Conservation (phyloP, 2,888 invertebrate species). For the Eupithecia subumbrata region DNA sequence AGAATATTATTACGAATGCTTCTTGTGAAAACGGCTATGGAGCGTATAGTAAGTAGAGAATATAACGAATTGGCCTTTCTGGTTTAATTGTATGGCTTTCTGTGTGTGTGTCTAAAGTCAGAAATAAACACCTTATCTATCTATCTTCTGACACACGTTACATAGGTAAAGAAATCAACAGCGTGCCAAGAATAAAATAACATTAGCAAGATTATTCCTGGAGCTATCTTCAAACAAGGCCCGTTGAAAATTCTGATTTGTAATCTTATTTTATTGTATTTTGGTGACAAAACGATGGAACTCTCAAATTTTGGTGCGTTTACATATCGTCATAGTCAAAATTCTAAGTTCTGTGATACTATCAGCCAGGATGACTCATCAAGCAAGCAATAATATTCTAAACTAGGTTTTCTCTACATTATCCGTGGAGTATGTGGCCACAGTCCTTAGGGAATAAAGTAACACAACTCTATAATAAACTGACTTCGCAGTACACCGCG, state of each 20-base stretch:
- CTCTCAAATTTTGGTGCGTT: background rate
- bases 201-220: background rate
- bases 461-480: slow-evolving; percentile 65
- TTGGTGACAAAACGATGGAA: background rate
- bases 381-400: background rate
- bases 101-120: background rate
- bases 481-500: slow-evolving; percentile 69
- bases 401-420: background rate
- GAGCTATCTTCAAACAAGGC: background rate
- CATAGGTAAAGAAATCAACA: no score
- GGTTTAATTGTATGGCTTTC: background rate
- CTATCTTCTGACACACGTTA: background rate
- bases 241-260: no score
- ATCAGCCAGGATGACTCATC: background rate
- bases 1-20: background rate
- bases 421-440: slow-evolving; percentile 23
- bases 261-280: background rate
- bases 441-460: slow-evolving; percentile 58
- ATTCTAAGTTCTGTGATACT: background rate
- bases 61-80: no score
- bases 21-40: background rate
- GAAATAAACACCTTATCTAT: background rate
- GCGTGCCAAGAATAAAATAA: background rate
- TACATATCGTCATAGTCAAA: background rate
- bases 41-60: no score